These are phyloP conservation scores for Chironomus tepperi DNA, from an alignment of 1,140 invertebrate genomes.

Conservation along the genomic window DNA sequence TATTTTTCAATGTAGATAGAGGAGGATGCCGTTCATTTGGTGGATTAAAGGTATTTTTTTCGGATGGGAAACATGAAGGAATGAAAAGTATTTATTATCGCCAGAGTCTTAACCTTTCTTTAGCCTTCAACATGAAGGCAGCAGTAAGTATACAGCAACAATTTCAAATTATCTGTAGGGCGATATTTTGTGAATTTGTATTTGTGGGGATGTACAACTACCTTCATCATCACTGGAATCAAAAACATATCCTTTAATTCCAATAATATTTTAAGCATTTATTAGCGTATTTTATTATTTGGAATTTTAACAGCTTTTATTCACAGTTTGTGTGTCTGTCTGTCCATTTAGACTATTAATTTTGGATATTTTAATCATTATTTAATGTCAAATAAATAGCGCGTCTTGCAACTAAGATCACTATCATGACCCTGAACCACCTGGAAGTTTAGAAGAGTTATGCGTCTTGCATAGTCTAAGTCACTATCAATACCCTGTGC, in stretches of 20 bases:
- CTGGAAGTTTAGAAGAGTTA: too few relatives aligned
- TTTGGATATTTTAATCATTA: too few relatives aligned
- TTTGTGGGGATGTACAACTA: background rate
- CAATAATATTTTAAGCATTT: constrained; percentile 21
- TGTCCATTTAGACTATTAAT: too few relatives aligned
- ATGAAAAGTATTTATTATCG: constrained; percentile 14
- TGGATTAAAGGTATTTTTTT: background rate
- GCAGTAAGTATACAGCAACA: background rate
- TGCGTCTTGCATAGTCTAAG: too few relatives aligned
- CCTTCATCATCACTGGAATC: constrained; percentile 17
- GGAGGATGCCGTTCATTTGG: background rate
- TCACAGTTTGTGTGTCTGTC: too few relatives aligned
- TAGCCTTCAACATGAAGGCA: background rate
- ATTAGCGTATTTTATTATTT: too few relatives aligned
- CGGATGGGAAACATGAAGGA: background rate
- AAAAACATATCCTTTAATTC: constrained; percentile 23
- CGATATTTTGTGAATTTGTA: too few relatives aligned
- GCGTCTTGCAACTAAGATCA: too few relatives aligned
- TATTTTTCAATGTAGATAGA: background rate
- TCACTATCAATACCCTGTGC: too few relatives aligned
- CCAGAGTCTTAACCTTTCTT: constrained; percentile 12
- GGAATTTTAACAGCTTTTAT: too few relatives aligned
- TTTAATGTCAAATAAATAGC: too few relatives aligned
- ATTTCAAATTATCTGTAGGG: background rate
- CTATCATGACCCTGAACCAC: too few relatives aligned